Base-by-base conservation (phyloP, 1,140 invertebrate species). In the Nasonia longicornis region DNA sequence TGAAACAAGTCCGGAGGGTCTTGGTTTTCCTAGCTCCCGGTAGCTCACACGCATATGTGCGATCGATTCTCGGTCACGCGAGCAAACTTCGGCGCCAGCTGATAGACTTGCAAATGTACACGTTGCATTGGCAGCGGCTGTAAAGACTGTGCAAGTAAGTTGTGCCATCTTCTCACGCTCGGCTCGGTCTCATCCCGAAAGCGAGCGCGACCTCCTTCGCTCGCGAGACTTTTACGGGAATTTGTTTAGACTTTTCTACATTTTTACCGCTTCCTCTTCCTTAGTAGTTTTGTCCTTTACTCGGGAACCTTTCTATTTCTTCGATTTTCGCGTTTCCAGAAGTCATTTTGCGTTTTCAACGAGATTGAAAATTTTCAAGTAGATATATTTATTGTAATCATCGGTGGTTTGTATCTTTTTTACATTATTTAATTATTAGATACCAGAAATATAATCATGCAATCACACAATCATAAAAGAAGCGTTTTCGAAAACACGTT, bases 51-150 rank as follows among this genome's bases (percentile, higher is more conserved):
- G 22, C 64, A 66, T 7, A 4, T 66, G 64, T 7, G 26, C 22
- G 22, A 66, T 66, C 64, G 64, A 66, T 66, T 29, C 64, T 29
- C 64, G 7, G 64, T 66, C 20, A 22, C 64, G 64, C 26, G 64
- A 66, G 22, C 26, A 11, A 66, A 66, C 64, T 66, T 66, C 6
- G 64, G 64, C 12, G 10, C 64, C 22, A 66, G 20, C 22, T 26
- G 64, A 66, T 66, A 66, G 64, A 66, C 20, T 66, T 22, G 64
- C 10, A 66, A 66, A 66, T 66, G 64, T 29, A 66, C 22, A 66
- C 64, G 10, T 22, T 66, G 64, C 16, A 52, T 52, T 52, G 48
- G 48, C 16, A 52, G 16, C 64, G 64, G 16, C 26, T 67, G 8
- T 10, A 67, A 29, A 67, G 66, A 67, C 8, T 67, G 14, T 31